Evolutionary conservation across 2,113 vertebrate species (phyloP).

Genomic region (Paraplagusia blochii): DNA sequence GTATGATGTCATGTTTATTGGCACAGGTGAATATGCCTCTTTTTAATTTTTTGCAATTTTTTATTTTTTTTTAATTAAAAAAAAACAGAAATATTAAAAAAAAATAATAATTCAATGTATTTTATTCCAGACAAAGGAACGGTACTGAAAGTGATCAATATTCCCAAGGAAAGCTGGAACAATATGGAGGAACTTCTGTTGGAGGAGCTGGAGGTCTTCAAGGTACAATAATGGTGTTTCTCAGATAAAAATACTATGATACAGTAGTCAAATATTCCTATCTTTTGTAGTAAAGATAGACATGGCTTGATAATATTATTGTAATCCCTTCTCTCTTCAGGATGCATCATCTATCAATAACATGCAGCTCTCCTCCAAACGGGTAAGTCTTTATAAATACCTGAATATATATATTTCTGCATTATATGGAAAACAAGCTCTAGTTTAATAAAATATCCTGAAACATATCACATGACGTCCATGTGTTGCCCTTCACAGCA

Average conservation of each 20-base stretch:
- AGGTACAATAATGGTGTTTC: constrained; percentile 73
- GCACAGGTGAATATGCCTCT: constrained; percentile 80
- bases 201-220: constrained; percentile 93
- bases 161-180: constrained; percentile 85
- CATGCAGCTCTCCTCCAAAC: constrained; percentile 94
- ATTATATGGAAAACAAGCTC: not conserved
- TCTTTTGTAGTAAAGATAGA: too few relatives aligned
- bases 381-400: constrained; percentile 73
- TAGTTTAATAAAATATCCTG: not conserved
- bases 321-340: constrained; percentile 67
- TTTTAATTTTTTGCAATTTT: not conserved
- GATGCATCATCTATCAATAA: constrained; percentile 84
- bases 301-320: not conserved
- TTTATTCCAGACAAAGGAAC: constrained; percentile 84
- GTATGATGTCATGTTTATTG: constrained; percentile 96
- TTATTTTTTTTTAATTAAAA: not conserved
- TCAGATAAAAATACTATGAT: too few relatives aligned
- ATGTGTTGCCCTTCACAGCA: constrained; percentile 74
- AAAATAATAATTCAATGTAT: not conserved
- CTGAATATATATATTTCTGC: too few relatives aligned
- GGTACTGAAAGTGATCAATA: constrained; percentile 90
- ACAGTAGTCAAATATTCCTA: too few relatives aligned
- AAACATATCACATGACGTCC: not conserved
- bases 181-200: constrained; percentile 87
- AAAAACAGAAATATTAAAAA: not conserved